Evolutionary conservation across 2,888 invertebrate genomes (phyloP).

Genomic region (Onthophagus sagittarius): DNA sequence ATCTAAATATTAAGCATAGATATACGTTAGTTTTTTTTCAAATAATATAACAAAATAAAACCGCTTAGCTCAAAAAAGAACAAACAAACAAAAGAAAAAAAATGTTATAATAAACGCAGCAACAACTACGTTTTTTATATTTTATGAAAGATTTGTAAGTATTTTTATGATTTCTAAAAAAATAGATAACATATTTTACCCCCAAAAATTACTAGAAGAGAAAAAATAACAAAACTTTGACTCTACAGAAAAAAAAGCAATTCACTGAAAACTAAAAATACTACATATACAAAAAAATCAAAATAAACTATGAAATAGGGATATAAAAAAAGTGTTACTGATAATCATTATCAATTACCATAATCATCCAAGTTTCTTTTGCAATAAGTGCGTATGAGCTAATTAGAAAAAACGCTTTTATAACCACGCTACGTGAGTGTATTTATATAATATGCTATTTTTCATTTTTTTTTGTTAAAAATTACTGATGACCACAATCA

Average conservation of each 20-base stretch:
- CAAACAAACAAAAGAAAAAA: not conserved
- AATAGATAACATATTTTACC: not conserved
- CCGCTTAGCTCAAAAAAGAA: conserved; percentile 10
- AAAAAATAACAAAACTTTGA: conserved; percentile 13
- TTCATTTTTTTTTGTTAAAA: conserved; percentile 16
- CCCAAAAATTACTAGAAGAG: not conserved
- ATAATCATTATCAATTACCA: conserved; percentile 9
- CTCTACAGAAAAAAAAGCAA: conserved; percentile 15
- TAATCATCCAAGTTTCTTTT: no score
- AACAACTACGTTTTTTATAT: no score
- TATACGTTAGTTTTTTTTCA: conserved; percentile 13
- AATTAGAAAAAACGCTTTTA: conserved; percentile 21
- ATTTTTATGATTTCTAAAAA: no score
- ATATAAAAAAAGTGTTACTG: conserved; percentile 17
- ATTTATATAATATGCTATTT: conserved; percentile 13
- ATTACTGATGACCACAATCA: not conserved
- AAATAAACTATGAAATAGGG: conserved; percentile 6
- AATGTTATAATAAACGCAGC: no score
- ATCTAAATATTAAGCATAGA: conserved; percentile 27
- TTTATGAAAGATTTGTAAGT: no score
- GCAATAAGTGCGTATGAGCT: conserved; percentile 17
- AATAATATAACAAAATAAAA: conserved; percentile 10
- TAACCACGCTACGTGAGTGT: conserved; percentile 10
- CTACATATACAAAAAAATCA: conserved; percentile 8
- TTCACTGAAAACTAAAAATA: conserved; percentile 14